Evolutionary conservation across 2,888 invertebrate species (phyloP).

Genomic region (Volucella inanis): DNA sequence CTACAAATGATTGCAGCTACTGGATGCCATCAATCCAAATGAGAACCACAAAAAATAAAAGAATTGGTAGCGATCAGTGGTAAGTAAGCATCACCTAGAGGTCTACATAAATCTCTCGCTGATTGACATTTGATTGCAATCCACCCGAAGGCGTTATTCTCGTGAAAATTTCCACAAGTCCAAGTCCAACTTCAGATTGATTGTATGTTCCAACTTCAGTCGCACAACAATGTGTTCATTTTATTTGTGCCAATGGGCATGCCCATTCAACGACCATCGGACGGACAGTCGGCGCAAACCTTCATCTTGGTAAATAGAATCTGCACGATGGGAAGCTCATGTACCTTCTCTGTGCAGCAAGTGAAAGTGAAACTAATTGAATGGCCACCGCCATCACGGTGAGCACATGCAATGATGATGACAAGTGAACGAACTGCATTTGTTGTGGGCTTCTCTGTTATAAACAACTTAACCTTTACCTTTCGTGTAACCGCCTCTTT

Average conservation of each 20-base stretch:
- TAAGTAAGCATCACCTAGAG: conserved; percentile 35
- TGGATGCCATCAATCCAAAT: conserved; percentile 11
- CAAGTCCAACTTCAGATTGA: conserved; percentile 9
- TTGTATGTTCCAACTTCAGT: neutral
- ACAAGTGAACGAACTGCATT: conserved; percentile 75
- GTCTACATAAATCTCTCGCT: conserved; percentile 38
- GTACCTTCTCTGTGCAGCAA: conserved; percentile 60
- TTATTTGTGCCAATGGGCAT: conserved; percentile 20
- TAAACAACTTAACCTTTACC: conserved; percentile 74
- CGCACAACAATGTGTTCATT: conserved; percentile 25
- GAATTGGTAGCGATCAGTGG: conserved; percentile 15
- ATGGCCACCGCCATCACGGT: conserved; percentile 54
- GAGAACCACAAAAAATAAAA: neutral
- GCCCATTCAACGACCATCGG: conserved; percentile 1
- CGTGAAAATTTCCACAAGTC: conserved; percentile 5
- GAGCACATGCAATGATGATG: conserved; percentile 35
- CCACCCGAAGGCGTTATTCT: conserved; percentile 51
- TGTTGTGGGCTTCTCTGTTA: conserved; percentile 62
- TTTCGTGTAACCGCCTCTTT: conserved; percentile 64
- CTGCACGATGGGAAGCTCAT: conserved; percentile 39
- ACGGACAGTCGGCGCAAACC: neutral
- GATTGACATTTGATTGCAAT: conserved; percentile 65
- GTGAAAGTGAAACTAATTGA: conserved; percentile 74
- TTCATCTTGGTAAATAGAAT: conserved; percentile 51
- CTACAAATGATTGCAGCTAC: neutral